A percentile compares a stretch with the other conserved stretches of the same genome.
These are phyloP conservation scores for Gavia stellata DNA, from an alignment of 2,113 vertebrate species.

Conservation along the genomic window DNA sequence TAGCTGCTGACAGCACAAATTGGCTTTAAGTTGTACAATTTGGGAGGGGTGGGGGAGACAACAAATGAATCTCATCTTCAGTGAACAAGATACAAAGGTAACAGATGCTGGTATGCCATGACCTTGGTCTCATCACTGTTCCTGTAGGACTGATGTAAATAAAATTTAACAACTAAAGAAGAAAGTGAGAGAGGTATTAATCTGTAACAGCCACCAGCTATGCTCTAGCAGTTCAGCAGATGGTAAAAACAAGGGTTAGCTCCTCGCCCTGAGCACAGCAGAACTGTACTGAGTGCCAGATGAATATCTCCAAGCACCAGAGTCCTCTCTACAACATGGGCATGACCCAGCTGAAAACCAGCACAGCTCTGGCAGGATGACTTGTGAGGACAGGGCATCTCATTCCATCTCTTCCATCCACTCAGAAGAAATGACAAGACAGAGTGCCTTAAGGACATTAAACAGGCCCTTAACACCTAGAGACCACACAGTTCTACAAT, in stretches of 20 bases:
- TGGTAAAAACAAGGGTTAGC: neutral
- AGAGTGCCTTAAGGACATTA: neutral
- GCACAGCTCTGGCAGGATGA: neutral
- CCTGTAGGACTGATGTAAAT: neutral
- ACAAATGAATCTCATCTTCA: neutral
- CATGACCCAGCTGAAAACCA: neutral
- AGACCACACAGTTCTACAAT: neutral
- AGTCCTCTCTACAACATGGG: neutral
- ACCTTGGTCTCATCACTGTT: neutral
- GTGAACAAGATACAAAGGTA: neutral
- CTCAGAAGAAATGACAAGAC: neutral
- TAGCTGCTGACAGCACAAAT: constrained; percentile 48
- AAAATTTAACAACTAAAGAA: neutral
- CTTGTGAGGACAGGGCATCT: neutral
- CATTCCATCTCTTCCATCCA: neutral
- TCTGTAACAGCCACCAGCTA: neutral
- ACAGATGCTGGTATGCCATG: neutral
- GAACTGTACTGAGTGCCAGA: neutral
- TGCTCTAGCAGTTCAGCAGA: neutral
- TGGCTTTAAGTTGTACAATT: neutral
- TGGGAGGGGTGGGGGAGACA: neutral
- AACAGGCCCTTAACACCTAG: neutral
- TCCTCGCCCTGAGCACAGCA: neutral
- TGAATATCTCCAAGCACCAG: neutral
- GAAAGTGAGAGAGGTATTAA: neutral